Evolutionary conservation across 2,888 invertebrate genomes (phyloP).

Genomic region (Endotricha flammealis): DNA sequence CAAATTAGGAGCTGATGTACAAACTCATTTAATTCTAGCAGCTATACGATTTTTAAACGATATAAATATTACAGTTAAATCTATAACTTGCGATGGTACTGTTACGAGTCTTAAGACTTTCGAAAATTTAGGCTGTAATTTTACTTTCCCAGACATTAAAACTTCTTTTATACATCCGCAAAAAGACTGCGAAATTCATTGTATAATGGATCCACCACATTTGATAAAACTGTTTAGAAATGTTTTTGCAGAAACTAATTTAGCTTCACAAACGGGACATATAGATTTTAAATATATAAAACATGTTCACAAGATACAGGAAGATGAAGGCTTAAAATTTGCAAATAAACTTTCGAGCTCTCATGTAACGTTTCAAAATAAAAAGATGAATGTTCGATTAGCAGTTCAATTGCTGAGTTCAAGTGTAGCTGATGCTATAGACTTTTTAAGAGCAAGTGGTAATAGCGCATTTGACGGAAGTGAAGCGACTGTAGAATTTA

Average conservation of each 20-base stretch:
- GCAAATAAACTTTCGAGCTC: slow-evolving; percentile 8
- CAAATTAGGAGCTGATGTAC: too few relatives aligned
- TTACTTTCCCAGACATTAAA: slow-evolving; percentile 10
- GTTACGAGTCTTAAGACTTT: slow-evolving; percentile 5
- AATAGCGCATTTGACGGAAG: slow-evolving; percentile 11
- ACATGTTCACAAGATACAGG: background rate
- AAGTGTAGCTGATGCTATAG: slow-evolving; percentile 5
- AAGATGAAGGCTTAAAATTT: slow-evolving; percentile 4
- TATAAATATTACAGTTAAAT: slow-evolving; percentile 7
- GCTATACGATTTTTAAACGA: slow-evolving; percentile 14
- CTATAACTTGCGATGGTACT: slow-evolving; percentile 7
- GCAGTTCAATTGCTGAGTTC: slow-evolving; percentile 5
- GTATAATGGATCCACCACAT: too few relatives aligned
- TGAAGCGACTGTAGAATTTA: slow-evolving; percentile 13
- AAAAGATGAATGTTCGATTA: background rate
- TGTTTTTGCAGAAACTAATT: too few relatives aligned
- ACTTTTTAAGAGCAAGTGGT: slow-evolving; percentile 12
- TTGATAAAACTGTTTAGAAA: too few relatives aligned
- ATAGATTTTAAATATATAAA: slow-evolving; percentile 4
- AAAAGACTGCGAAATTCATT: too few relatives aligned
- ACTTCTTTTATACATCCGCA: slow-evolving; percentile 17
- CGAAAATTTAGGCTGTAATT: slow-evolving; percentile 17
- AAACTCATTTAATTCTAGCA: slow-evolving; percentile 11
- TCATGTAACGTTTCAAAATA: slow-evolving; percentile 9
- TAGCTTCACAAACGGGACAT: slow-evolving; percentile 2